Evolutionary conservation across 2,797 vertebrate species (phyloP), one percentile per base, ranked within the genome.

Genomic region (Brotula barbata): DNA sequence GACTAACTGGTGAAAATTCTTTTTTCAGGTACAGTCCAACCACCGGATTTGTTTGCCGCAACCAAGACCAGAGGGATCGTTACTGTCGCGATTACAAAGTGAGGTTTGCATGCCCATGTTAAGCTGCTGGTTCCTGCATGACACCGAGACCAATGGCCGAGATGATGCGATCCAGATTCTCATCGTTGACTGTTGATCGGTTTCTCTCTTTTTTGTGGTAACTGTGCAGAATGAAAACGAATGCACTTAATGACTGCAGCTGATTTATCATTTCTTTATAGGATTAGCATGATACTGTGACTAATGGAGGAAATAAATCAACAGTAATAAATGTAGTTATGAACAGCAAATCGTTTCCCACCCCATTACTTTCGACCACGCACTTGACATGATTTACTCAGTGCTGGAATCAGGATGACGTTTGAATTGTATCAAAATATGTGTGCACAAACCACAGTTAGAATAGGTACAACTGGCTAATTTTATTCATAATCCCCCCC

Each of bases 31-130:
- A 16, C 39, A 71, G 1, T 66, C 79, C 75, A 23, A 64, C 55
- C 8, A 0, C 19, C 0, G 81, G 70, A 25, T 72, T 85, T 23
- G 36, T 49, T 64, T 86, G 80, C 41, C 23, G 13, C 11, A 80
- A 65, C 0, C 0, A 0, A 0, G 55, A 75, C 44, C 81, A 83
- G 66, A 22, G 0, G 2, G 3, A 0, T 10, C 8, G 19, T 1
- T 0, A 0, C 0, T 86, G 78, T 40, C n/a, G 0, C 0, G 58
- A 85, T 72, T 85, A 83, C 57, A 68, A 78, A 73, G 64, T 76
- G 31, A 44, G 60, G 13, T 86, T 85, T 47, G 64, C 64, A 52
- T 83, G 78, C 19, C 61, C 44, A 2, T 83, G 82, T 31, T 7
- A 11, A 33, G 7, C 4, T 28, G 25, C 4, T 6, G 5, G 28